A percentile compares a stretch with the other conserved stretches of the same genome.
Conservation (phyloP, 2,797 vertebrate species). For the Galagoides demidoff region DNA sequence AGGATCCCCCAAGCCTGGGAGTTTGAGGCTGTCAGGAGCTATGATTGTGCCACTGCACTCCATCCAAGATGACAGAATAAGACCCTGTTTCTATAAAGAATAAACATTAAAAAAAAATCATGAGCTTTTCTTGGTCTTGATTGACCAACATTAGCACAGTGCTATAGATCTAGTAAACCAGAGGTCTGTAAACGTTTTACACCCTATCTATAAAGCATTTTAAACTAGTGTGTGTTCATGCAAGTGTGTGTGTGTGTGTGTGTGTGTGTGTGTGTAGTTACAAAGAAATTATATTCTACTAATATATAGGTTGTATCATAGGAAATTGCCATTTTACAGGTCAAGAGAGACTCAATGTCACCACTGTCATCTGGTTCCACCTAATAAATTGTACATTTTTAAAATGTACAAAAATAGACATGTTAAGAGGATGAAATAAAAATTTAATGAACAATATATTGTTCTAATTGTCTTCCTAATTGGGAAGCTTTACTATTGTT, state of each 20-base stretch:
- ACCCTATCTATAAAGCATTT: neutral
- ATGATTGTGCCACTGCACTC: neutral
- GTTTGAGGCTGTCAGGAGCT: neutral
- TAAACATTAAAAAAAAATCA: neutral
- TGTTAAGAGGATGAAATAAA: conserved; percentile 31
- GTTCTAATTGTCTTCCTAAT: conserved; percentile 36
- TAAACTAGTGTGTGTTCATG: neutral
- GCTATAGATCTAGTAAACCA: neutral
- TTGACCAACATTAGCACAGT: neutral
- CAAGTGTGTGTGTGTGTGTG: neutral
- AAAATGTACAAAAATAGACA: conserved; percentile 32
- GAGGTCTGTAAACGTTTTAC: neutral
- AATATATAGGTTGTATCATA: neutral
- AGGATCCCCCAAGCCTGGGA: too few species aligned
- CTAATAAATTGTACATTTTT: neutral
- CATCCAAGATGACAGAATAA: neutral
- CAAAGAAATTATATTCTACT: neutral
- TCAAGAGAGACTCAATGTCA: neutral
- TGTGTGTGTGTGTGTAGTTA: neutral
- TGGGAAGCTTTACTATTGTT: conserved; percentile 1
- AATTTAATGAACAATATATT: conserved; percentile 11
- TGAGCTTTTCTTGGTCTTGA: neutral
- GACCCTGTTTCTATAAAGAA: neutral
- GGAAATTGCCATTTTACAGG: conserved; percentile 28
- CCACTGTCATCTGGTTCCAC: neutral